Evolutionary conservation across 2,888 invertebrate species (phyloP).

Genomic region (Taphrorychus bicolor): DNA sequence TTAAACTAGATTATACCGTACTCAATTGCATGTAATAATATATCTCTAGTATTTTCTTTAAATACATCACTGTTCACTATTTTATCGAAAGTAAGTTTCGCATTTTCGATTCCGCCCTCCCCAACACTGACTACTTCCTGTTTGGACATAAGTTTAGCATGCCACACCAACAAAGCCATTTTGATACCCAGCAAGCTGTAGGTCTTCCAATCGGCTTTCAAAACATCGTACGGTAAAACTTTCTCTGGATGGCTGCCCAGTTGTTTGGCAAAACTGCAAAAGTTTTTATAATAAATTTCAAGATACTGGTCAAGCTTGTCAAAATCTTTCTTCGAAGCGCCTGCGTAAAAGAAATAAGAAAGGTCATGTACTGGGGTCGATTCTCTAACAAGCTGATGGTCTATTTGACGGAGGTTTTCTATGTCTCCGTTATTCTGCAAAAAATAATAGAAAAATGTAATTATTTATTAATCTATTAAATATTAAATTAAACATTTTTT

Average conservation of each 20-base stretch:
- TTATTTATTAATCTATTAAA: no score
- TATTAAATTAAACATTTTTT: no score
- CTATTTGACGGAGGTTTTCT: slow-evolving; percentile 36
- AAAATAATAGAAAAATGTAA: no score
- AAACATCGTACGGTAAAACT: slow-evolving; percentile 8
- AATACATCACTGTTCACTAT: background rate
- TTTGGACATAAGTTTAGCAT: slow-evolving; percentile 14
- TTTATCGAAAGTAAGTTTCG: background rate
- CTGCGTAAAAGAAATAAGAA: slow-evolving; percentile 49
- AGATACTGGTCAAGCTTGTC: slow-evolving; percentile 47
- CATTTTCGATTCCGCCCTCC: background rate
- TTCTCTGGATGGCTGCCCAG: slow-evolving; percentile 44
- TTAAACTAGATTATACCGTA: background rate
- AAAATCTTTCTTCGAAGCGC: slow-evolving; percentile 45
- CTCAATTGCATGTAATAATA: slow-evolving; percentile 19
- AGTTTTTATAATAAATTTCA: slow-evolving; percentile 47
- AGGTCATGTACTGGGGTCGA: slow-evolving; percentile 47
- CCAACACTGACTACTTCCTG: background rate
- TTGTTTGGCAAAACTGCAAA: slow-evolving; percentile 42
- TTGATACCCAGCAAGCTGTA: slow-evolving; percentile 15
- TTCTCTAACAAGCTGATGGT: slow-evolving; percentile 38
- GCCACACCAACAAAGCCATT: slow-evolving; percentile 19
- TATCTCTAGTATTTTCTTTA: slow-evolving; percentile 6
- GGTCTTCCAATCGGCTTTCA: slow-evolving; percentile 29
- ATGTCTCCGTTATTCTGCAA: slow-evolving; percentile 35